Percentiles rank a stretch among this genome's conserved stretches.
phyloP scores from a whole-genome alignment of 2,888 invertebrate genomes.

The Lochmaea crataegi region DNA sequence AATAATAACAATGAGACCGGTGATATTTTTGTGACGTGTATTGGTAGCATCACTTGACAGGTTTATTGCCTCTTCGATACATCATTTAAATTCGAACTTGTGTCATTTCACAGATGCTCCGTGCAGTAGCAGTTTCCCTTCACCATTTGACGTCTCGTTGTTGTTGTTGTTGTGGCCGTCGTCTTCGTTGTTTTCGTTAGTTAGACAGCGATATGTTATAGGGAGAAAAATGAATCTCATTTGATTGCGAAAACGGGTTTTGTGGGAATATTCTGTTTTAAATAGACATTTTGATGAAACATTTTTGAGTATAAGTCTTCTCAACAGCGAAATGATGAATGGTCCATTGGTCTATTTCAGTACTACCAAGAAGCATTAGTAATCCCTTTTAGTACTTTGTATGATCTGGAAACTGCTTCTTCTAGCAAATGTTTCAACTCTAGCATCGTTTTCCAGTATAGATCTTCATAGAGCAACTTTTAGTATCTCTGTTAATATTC shows the following conservation, averaged over 20 bases:
- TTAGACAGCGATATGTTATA: constrained; percentile 39
- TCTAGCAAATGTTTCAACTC: too few species aligned
- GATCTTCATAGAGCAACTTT: too few species aligned
- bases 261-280: constrained; percentile 5
- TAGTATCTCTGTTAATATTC: too few species aligned
- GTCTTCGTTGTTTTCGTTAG: constrained; percentile 29
- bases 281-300: too few species aligned
- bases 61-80: constrained; percentile 62
- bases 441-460: too few species aligned
- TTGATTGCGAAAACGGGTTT: constrained; percentile 30
- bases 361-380: too few species aligned
- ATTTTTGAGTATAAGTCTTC: too few species aligned
- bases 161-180: constrained; percentile 52
- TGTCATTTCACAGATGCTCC: constrained; percentile 59
- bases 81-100: constrained; percentile 63
- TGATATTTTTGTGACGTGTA: constrained; percentile 61
- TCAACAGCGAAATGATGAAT: too few species aligned
- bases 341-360: too few species aligned
- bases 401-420: too few species aligned
- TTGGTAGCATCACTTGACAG: constrained; percentile 58
- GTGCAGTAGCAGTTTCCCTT: constrained; percentile 48
- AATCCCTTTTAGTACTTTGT: too few species aligned
- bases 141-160: constrained; percentile 52
- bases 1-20: constrained; percentile 58
- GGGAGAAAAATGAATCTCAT: constrained; percentile 35